These are phyloP conservation scores for Hylaea fasciaria DNA, from an alignment of 2,888 invertebrate species.

Conservation along the genomic window DNA sequence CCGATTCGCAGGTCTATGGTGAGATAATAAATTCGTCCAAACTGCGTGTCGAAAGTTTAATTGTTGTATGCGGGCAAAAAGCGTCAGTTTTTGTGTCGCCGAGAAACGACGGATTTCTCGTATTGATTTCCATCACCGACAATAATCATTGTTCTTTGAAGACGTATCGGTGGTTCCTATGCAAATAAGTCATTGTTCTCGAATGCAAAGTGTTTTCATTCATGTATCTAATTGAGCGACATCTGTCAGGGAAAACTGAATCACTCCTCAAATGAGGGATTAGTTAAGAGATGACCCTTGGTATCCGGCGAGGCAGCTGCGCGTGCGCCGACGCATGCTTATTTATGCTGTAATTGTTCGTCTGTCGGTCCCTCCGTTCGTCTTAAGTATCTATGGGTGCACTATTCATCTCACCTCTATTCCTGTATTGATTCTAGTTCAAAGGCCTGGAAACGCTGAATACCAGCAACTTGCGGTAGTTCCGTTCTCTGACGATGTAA, in stretches of 20 bases:
- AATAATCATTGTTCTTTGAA: constrained; percentile 77
- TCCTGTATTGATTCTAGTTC: not conserved
- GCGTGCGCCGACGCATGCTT: constrained; percentile 53
- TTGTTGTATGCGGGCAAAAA: constrained; percentile 52
- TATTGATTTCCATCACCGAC: constrained; percentile 74
- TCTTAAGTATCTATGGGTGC: constrained; percentile 41
- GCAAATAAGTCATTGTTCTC: constrained; percentile 76
- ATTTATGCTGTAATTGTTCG: constrained; percentile 65
- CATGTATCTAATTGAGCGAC: constrained; percentile 77
- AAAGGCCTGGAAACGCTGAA: not conserved
- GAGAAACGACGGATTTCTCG: constrained; percentile 78
- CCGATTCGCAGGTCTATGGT: constrained; percentile 57
- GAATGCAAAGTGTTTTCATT: constrained; percentile 81
- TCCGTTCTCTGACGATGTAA: no score
- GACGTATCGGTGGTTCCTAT: constrained; percentile 65
- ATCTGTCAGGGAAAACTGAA: constrained; percentile 82
- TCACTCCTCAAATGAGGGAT: constrained; percentile 77
- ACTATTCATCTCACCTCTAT: constrained; percentile 1
- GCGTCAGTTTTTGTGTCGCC: constrained; percentile 56
- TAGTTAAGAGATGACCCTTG: constrained; percentile 80
- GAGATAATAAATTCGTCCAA: constrained; percentile 74
- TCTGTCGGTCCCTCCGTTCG: constrained; percentile 51
- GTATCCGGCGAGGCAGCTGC: constrained; percentile 80
- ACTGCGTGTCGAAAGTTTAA: constrained; percentile 68
- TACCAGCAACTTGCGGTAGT: no score